Evolutionary conservation across 2,888 invertebrate species (phyloP), one percentile per base, ranked within the genome.

Genomic region (Trimorus sp.): DNA sequence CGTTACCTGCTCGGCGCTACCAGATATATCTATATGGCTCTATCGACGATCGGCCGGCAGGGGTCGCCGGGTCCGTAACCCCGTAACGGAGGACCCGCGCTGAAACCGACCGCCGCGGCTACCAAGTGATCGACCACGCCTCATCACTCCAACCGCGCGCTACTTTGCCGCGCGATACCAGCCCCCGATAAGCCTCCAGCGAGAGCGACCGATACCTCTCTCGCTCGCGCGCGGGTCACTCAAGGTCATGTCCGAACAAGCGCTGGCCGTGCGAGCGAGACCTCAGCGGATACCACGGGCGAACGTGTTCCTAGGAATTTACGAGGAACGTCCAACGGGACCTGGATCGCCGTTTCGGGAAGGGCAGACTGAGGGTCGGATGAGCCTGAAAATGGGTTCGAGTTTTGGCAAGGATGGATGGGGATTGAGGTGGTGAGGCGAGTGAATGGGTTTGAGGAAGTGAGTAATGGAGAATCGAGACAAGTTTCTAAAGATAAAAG

Each of bases 41-140:
- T 87, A 87, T 88, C 86, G 78, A 36, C 78, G 85, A 87, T 86
- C 87, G 74, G 62, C 70, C 60, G 78, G 70, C 45, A 79, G 81
- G 84, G 87, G 86, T 87, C 86, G 81, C 5, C 40, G 77, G 86
- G 88, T 86, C 88, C 87, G 86, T 87, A 85, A 89, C 87, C 87
- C 84, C 83, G 79, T 85, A 83, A 84, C 86, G 83, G 86, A 86
- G 85, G 87, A 87, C 85, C 26, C 82, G 85, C 85, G 86, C 85
- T 86, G 89, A 88, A 87, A 86, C 85, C 86, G 76, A 76, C 80
- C 74, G 76, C 65, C 48, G 66, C 68, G 26, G 81, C 90, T 90
- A 90, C 90, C 89, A 89, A 86, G 86, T 89, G 89, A 90, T 90
- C 88, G 89, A 88, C 90, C 90, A 90, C 90, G 91, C 91, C 90